Conservation (phyloP, 2,113 vertebrate species). For the Leiothrix lutea region DNA sequence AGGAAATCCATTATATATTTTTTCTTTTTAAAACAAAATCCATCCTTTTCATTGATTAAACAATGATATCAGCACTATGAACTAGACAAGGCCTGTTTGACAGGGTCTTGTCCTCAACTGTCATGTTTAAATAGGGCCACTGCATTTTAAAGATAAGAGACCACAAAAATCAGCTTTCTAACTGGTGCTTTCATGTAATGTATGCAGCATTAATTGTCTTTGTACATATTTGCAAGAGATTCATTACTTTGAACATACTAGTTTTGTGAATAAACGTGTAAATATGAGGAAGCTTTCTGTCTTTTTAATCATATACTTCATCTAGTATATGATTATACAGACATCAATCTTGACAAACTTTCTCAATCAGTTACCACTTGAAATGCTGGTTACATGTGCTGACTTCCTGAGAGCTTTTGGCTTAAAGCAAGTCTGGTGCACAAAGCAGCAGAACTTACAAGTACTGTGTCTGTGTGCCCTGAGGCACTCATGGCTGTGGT, state of each 20-base stretch:
- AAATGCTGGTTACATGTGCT: neutral
- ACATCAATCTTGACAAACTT: neutral
- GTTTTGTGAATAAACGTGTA: neutral
- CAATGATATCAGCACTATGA: neutral
- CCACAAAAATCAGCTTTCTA: constrained; percentile 5
- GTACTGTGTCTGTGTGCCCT: neutral
- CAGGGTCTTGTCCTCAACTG: neutral
- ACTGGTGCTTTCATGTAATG: neutral
- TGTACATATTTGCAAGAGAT: neutral
- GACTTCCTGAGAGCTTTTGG: neutral
- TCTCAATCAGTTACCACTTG: neutral
- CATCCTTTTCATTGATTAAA: neutral
- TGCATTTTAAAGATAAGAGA: constrained; percentile 53
- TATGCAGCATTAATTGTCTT: constrained; percentile 4
- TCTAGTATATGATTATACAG: neutral
- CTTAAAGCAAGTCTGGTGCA: neutral
- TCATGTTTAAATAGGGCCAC: neutral
- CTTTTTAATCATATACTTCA: neutral
- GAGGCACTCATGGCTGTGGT: neutral
- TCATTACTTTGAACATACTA: neutral
- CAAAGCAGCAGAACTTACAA: neutral
- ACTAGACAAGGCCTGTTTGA: neutral
- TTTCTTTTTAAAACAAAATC: neutral
- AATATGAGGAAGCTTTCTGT: neutral
- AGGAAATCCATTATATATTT: neutral